Percentiles rank a stretch among this genome's conserved stretches.
Evolutionary conservation across 2,797 vertebrate genomes (phyloP).

Genomic region (Lacerta bilineata): DNA sequence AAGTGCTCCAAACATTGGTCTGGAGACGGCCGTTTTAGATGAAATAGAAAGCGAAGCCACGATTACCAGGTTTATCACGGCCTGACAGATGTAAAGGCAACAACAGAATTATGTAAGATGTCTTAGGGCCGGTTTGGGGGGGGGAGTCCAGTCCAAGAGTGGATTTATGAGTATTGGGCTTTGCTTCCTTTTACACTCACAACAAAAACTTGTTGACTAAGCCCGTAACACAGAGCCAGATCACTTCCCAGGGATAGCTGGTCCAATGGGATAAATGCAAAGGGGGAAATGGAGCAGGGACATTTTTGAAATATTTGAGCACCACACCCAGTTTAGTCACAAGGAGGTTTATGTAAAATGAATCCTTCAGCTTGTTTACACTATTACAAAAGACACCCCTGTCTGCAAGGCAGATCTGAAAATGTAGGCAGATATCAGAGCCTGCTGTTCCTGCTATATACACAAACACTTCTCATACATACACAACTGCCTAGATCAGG

Average conservation of each 20-base stretch:
- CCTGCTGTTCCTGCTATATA: no score
- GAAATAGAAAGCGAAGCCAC: background rate
- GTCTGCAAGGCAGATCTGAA: background rate
- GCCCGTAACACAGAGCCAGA: background rate
- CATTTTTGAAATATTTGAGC: slow-evolving; percentile 5
- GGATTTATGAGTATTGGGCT: background rate
- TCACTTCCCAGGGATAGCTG: background rate
- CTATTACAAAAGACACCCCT: background rate
- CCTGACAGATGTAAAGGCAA: background rate
- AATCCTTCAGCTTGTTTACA: background rate
- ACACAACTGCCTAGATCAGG: no score
- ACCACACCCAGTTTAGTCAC: slow-evolving; percentile 25
- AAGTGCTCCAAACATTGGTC: no score
- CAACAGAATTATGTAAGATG: background rate
- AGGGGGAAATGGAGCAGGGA: background rate
- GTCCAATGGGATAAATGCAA: background rate
- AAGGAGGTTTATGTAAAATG: slow-evolving; percentile 1
- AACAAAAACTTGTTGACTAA: background rate
- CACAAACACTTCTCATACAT: no score
- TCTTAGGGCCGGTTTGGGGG: no score
- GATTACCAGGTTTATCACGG: background rate
- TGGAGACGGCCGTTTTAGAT: background rate
- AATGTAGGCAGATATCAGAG: no score
- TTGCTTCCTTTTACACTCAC: background rate
- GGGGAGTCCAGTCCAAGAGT: background rate